These are phyloP conservation scores for Piaya cayana DNA, from an alignment of 2,113 vertebrate species.

Conservation along the genomic window DNA sequence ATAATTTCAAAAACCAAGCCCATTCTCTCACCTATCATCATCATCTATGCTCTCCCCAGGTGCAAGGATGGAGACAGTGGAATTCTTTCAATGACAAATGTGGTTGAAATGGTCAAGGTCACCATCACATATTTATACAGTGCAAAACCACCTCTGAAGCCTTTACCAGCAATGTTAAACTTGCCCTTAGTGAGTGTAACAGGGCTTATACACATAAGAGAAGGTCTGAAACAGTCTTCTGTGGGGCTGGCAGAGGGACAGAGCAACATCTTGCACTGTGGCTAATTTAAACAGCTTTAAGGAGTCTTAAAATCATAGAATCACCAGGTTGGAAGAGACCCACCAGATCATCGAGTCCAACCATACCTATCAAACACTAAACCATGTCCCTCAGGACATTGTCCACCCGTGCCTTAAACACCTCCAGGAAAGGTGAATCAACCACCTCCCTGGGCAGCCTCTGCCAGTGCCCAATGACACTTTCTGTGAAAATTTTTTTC, in stretches of 20 bases:
- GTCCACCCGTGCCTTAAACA: too few relatives aligned
- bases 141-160: not conserved
- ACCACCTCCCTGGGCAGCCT: too few relatives aligned
- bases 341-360: too few relatives aligned
- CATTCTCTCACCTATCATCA: not conserved
- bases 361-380: too few relatives aligned
- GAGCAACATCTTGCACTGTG: not conserved
- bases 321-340: too few relatives aligned
- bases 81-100: not conserved
- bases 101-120: not conserved
- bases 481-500: too few relatives aligned
- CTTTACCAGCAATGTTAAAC: not conserved
- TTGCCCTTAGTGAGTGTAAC: not conserved
- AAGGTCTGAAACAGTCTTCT: not conserved
- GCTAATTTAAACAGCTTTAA: not conserved
- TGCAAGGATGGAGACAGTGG: rapidly evolving
- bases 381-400: too few relatives aligned
- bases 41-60: not conserved
- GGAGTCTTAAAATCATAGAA: too few relatives aligned
- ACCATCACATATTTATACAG: not conserved
- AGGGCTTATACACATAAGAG: rapidly evolving
- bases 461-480: too few relatives aligned
- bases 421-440: too few relatives aligned
- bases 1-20: rapidly evolving
- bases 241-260: not conserved